phyloP scores from a whole-genome alignment of 1,140 invertebrate species.

The Mamestra configurata region DNA sequence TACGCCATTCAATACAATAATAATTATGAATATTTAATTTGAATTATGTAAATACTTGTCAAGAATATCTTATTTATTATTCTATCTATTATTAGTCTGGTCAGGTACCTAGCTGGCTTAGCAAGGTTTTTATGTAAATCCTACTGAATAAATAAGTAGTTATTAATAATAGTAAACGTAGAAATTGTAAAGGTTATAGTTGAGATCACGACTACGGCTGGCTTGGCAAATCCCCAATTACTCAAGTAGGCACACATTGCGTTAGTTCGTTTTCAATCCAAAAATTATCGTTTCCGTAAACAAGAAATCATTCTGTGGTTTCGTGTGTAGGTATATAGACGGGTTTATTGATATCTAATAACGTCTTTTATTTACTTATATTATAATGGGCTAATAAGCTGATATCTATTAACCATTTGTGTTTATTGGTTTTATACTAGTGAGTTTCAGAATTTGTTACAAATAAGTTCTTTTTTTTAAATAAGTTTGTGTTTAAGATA shows the following conservation, averaged over 20 bases:
- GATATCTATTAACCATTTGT: too few species aligned
- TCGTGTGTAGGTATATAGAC: neutral
- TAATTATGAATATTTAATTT: too few species aligned
- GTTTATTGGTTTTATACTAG: too few species aligned
- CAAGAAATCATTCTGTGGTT: neutral
- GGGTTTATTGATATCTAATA: neutral
- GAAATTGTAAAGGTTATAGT: neutral
- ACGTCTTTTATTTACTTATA: neutral
- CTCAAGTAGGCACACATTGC: too few species aligned
- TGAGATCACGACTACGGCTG: neutral
- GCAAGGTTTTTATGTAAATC: constrained; percentile 20
- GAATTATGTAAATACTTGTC: too few species aligned
- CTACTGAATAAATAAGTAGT: neutral
- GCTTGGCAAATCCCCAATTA: neutral
- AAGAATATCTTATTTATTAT: too few species aligned
- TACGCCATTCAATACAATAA: too few species aligned
- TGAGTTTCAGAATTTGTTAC: too few species aligned
- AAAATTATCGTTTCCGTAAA: neutral
- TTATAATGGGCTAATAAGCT: neutral
- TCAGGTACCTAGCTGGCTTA: neutral
- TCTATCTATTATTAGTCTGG: too few species aligned
- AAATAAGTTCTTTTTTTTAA: too few species aligned
- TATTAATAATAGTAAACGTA: neutral
- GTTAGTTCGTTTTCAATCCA: neutral
- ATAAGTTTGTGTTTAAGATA: too few species aligned